Evolutionary conservation across 2,113 vertebrate species (phyloP).

Genomic region (Accipiter virgatus): DNA sequence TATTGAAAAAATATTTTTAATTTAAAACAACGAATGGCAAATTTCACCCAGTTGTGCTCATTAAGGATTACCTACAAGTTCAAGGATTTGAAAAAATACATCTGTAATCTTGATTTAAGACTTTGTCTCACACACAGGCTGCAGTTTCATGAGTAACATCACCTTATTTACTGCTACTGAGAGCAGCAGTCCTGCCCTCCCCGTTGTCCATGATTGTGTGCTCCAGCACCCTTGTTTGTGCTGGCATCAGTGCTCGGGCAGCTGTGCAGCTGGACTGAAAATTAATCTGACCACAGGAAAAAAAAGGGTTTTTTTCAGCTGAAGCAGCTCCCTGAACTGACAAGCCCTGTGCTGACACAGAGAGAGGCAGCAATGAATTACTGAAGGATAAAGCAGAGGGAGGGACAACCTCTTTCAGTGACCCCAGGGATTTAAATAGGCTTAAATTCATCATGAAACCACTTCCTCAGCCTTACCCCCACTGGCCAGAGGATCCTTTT

Average conservation of each 20-base stretch:
- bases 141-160: background rate
- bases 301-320: background rate
- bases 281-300: slow-evolving; percentile 39
- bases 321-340: slow-evolving; percentile 31
- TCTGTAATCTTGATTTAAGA: background rate
- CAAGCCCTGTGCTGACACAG: background rate
- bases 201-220: background rate
- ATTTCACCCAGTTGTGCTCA: background rate
- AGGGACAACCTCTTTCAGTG: slow-evolving; percentile 1
- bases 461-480: slow-evolving; percentile 16
- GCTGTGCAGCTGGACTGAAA: slow-evolving; percentile 46
- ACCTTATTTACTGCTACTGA: slow-evolving; percentile 14
- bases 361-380: slow-evolving; percentile 6
- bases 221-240: slow-evolving; percentile 32
- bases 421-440: slow-evolving; percentile 30
- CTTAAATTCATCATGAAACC: slow-evolving; percentile 35
- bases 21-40: background rate
- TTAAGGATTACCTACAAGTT: background rate
- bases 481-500: background rate
- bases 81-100: background rate
- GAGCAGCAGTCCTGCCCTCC: slow-evolving; percentile 7
- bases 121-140: background rate
- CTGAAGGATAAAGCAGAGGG: background rate
- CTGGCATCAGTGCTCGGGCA: slow-evolving; percentile 29
- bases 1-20: background rate